These are phyloP conservation scores for Lamprotornis superbus DNA, from an alignment of 2,113 vertebrate species.

Conservation along the genomic window DNA sequence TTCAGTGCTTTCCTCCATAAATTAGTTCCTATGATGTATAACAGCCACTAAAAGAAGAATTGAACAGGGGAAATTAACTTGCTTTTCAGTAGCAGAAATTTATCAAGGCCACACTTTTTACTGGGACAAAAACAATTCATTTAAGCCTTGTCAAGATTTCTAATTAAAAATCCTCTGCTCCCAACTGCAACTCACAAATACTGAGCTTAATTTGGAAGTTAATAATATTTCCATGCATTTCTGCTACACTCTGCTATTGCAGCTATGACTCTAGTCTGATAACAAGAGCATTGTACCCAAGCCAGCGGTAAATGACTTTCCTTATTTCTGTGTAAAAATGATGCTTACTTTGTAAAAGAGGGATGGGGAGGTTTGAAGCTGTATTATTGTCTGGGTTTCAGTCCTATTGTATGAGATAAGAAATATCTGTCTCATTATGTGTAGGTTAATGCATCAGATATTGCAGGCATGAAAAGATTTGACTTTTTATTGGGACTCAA, in stretches of 20 bases:
- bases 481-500: background rate
- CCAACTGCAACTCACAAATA: constrained; percentile 30
- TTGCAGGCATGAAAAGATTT: background rate
- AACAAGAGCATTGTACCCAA: background rate
- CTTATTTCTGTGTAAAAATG: background rate
- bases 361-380: background rate
- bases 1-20: background rate
- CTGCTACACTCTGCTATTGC: background rate
- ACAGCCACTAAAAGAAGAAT: constrained; percentile 34
- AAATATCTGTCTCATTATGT: background rate
- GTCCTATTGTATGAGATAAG: background rate
- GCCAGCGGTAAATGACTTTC: background rate
- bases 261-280: background rate
- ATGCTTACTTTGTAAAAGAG: background rate
- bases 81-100: constrained; percentile 45
- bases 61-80: constrained; percentile 55
- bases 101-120: constrained; percentile 42
- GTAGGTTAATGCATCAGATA: background rate
- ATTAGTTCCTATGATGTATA: constrained; percentile 51
- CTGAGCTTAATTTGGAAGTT: constrained; percentile 40
- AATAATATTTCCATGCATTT: constrained; percentile 16
- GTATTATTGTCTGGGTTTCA: background rate
- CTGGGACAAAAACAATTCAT: constrained; percentile 41
- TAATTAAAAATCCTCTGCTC: constrained; percentile 47
- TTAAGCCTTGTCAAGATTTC: constrained; percentile 39